Conservation (phyloP, 2,113 vertebrate genomes). For the Chaetorhynchus papuensis region DNA sequence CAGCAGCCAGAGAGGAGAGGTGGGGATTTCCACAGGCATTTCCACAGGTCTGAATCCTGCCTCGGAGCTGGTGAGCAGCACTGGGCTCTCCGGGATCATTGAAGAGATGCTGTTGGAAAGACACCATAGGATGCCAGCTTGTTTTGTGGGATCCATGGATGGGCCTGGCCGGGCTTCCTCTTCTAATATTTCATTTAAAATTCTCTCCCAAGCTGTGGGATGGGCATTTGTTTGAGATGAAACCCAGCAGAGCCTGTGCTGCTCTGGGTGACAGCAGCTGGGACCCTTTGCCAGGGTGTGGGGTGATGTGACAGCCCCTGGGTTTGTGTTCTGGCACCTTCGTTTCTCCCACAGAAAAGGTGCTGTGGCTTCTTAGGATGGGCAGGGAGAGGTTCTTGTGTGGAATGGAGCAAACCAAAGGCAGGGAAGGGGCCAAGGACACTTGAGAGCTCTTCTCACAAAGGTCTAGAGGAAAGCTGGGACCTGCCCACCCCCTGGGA, state of each 20-base stretch:
- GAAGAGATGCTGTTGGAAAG: not conserved
- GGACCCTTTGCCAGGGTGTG: not conserved
- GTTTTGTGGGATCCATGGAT: not conserved
- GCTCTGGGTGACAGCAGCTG: not conserved
- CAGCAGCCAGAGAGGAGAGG: not conserved
- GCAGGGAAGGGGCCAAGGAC: not conserved
- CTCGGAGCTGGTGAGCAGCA: not conserved
- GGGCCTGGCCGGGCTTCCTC: not conserved
- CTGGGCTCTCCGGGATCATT: accelerated
- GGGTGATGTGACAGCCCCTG: not conserved
- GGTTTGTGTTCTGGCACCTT: not conserved
- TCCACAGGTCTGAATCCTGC: not conserved
- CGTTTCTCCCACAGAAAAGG: not conserved
- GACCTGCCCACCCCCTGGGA: not conserved
- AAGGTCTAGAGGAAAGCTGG: not conserved
- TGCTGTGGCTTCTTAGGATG: not conserved
- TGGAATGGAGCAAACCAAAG: not conserved
- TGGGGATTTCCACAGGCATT: not conserved
- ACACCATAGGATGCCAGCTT: accelerated
- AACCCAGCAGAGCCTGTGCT: not conserved
- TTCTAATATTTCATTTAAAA: not conserved
- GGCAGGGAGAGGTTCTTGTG: not conserved
- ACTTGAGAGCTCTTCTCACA: not conserved
- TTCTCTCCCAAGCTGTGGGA: not conserved
- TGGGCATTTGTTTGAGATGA: not conserved